A percentile compares a stretch with the other conserved stretches of the same genome.
Evolutionary conservation across 2,888 invertebrate genomes (phyloP).

Genomic region (Rhagophthalmus giganteus): DNA sequence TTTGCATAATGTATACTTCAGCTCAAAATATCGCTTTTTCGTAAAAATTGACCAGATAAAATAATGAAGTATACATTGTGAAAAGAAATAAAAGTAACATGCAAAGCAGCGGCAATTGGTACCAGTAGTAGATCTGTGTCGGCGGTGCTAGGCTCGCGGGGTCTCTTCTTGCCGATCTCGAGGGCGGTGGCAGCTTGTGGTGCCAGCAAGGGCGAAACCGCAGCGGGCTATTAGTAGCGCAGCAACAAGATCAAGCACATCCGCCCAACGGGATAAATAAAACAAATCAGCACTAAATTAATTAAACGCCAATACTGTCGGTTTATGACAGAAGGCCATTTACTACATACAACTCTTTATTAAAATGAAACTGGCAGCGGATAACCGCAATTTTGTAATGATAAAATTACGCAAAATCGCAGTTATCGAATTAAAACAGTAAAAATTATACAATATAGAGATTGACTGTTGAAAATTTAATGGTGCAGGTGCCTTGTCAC

Average conservation of each 20-base stretch:
- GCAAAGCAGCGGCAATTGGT: conserved; percentile 69
- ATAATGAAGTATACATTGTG: conserved; percentile 25
- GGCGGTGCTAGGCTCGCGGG: conserved; percentile 73
- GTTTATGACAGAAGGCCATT: conserved; percentile 25
- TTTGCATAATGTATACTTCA: conserved; percentile 24
- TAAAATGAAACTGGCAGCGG: conserved; percentile 25
- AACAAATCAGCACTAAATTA: conserved; percentile 57
- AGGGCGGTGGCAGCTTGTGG: conserved; percentile 69
- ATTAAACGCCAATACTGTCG: conserved; percentile 38
- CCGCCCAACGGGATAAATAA: conserved; percentile 55
- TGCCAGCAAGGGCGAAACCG: conserved; percentile 66
- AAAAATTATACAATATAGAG: conserved; percentile 1
- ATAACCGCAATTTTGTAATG: conserved; percentile 10
- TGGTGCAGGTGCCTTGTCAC: conserved; percentile 42
- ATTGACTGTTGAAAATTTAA: conserved; percentile 13
- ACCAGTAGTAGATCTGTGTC: conserved; percentile 94
- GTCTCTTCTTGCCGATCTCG: conserved; percentile 95
- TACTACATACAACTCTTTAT: conserved; percentile 28
- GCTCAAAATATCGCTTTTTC: not conserved
- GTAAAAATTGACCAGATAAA: not conserved
- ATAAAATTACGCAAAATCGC: conserved; percentile 1
- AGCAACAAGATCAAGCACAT: conserved; percentile 58
- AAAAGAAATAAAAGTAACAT: conserved; percentile 57
- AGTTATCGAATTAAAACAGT: no score
- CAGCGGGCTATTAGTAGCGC: conserved; percentile 58